These are phyloP conservation scores for Nymphalis polychloros DNA, from an alignment of 2,888 invertebrate genomes.

Conservation along the genomic window DNA sequence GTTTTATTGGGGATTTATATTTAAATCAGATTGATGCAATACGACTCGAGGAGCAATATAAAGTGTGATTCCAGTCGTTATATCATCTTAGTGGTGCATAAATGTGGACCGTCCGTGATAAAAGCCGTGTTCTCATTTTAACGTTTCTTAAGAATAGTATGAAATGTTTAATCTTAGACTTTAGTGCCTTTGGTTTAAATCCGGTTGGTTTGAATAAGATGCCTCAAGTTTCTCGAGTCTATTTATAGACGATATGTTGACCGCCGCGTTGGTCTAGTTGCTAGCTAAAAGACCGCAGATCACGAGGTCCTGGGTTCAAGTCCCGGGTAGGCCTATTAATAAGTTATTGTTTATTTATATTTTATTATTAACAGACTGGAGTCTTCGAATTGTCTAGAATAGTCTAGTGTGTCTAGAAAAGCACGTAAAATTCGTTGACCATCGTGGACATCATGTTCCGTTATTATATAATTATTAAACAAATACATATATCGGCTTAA, in stretches of 20 bases:
- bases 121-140: slow-evolving; percentile 20
- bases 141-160: slow-evolving; percentile 26
- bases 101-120: slow-evolving; percentile 24
- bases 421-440: too few species aligned
- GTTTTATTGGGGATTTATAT: neutral
- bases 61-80: slow-evolving; percentile 23
- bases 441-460: too few species aligned
- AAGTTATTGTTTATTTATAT: too few species aligned
- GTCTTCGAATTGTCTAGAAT: too few species aligned
- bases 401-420: too few species aligned
- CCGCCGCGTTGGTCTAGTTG: too few species aligned
- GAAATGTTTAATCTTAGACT: slow-evolving; percentile 21
- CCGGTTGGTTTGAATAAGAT: slow-evolving; percentile 9
- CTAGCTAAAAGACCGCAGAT: too few species aligned
- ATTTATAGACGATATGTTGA: neutral
- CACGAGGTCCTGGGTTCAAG: too few species aligned
- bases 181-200: slow-evolving; percentile 16
- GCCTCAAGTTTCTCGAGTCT: slow-evolving; percentile 14
- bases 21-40: slow-evolving; percentile 16
- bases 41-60: slow-evolving; percentile 12
- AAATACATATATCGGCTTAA: too few species aligned
- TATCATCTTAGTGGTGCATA: slow-evolving; percentile 32
- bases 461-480: too few species aligned
- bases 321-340: too few species aligned
- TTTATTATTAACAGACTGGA: too few species aligned